Evolutionary conservation across 2,888 invertebrate species (phyloP).

Genomic region (Dexiosoma caninum): DNA sequence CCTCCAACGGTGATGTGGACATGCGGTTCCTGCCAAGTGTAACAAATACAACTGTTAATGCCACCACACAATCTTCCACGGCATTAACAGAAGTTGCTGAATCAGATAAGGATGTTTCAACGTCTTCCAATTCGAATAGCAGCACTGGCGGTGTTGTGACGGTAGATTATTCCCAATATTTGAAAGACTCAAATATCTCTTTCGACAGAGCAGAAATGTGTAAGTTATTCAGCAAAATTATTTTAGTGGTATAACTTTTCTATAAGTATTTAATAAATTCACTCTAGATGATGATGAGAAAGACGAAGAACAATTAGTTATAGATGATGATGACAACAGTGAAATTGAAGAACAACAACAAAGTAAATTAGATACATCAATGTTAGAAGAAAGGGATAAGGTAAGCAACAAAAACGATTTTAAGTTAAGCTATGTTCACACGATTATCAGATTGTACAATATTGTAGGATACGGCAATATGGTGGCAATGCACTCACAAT

Average conservation of each 20-base stretch:
- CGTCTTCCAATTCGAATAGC: constrained; percentile 70
- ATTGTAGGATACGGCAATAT: no score
- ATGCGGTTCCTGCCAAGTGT: constrained; percentile 71
- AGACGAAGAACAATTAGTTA: constrained; percentile 78
- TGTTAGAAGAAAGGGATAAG: constrained; percentile 13
- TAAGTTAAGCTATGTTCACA: no score
- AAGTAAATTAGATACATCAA: not conserved
- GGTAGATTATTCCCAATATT: constrained; percentile 77
- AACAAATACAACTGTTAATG: constrained; percentile 52
- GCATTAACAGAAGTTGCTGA: constrained; percentile 9
- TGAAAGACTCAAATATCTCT: constrained; percentile 76
- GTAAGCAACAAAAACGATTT: no score
- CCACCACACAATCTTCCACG: constrained; percentile 59
- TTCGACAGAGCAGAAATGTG: constrained; percentile 72
- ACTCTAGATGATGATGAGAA: constrained; percentile 80
- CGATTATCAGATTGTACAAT: no score
- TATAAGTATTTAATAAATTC: not conserved
- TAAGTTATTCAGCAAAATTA: constrained; percentile 69
- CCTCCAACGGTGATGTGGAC: constrained; percentile 70
- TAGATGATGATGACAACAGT: constrained; percentile 77
- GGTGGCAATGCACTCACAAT: no score
- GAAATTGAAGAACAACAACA: constrained; percentile 68
- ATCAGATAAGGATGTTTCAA: constrained; percentile 60
- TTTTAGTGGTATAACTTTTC: not conserved
- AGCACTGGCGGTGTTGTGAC: constrained; percentile 71